Evolutionary conservation across 2,888 invertebrate genomes (phyloP).

Genomic region (Lepetodrilus schrolli): DNA sequence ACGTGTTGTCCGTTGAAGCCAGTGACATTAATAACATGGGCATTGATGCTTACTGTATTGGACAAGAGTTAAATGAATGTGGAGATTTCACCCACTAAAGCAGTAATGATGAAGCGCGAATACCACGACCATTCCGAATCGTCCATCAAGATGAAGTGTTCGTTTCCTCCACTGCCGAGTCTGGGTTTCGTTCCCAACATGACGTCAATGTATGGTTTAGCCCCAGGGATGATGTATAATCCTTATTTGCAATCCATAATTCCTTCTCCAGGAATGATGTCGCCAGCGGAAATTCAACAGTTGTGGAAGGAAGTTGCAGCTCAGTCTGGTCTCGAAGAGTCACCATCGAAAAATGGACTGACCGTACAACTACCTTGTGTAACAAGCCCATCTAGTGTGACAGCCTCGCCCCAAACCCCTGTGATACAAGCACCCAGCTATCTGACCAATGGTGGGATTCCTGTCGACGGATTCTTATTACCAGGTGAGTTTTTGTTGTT

Average conservation of each 20-base stretch:
- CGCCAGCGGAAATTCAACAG: slow-evolving; percentile 71
- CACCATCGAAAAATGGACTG: slow-evolving; percentile 44
- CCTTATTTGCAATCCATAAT: slow-evolving; percentile 16
- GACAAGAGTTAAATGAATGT: not conserved
- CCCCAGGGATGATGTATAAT: not conserved
- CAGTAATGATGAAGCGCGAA: not conserved
- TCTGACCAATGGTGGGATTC: slow-evolving; percentile 47
- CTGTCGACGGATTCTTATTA: slow-evolving; percentile 45
- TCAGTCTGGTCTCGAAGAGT: slow-evolving; percentile 59
- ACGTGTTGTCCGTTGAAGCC: no score
- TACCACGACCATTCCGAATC: not conserved
- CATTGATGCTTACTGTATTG: no score
- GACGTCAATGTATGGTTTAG: not conserved
- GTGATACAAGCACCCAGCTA: slow-evolving; percentile 34
- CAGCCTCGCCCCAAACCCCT: slow-evolving; percentile 14
- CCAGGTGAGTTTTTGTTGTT: slow-evolving; percentile 34
- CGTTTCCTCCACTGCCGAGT: not conserved
- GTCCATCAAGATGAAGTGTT: not conserved
- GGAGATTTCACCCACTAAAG: slow-evolving; percentile 2
- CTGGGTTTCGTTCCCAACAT: slow-evolving; percentile 7
- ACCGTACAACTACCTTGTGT: not conserved
- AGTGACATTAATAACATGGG: no score
- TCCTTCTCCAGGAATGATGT: slow-evolving; percentile 59
- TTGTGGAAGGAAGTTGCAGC: slow-evolving; percentile 72
- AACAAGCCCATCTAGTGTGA: not conserved